A percentile compares a stretch with the other conserved stretches of the same genome.
Evolutionary conservation across 37 sponge, comb jelly and placozoan species (phyloP).

Genomic region (Oopsacas minuta): DNA sequence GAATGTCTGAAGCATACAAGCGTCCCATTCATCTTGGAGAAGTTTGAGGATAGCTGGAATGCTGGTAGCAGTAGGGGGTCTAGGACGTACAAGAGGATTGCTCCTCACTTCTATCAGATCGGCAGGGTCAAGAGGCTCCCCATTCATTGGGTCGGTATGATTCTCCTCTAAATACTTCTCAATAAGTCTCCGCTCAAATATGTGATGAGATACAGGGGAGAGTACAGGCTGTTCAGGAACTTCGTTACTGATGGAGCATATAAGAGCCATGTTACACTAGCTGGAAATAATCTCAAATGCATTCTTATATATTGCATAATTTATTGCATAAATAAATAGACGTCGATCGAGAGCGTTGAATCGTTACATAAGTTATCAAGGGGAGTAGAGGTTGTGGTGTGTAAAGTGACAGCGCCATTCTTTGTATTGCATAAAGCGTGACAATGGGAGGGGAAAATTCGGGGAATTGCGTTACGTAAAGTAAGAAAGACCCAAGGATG

Average conservation of each 20-base stretch:
- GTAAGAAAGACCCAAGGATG: too few relatives aligned
- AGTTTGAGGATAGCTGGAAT: constrained; percentile 97
- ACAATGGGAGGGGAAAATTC: too few relatives aligned
- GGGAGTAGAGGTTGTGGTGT: too few relatives aligned
- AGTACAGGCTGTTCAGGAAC: constrained; percentile 94
- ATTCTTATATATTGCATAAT: too few relatives aligned
- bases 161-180: constrained; percentile 79
- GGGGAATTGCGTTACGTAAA: too few relatives aligned
- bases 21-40: constrained; percentile 98
- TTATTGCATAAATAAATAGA: too few relatives aligned
- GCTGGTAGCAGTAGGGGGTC: constrained; percentile 98
- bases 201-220: constrained; percentile 71
- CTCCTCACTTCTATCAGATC: constrained; percentile 78
- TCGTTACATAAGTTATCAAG: too few relatives aligned
- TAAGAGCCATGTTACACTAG: constrained; percentile 81
- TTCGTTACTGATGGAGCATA: constrained; percentile 82
- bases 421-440: too few relatives aligned
- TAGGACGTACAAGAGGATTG: constrained; percentile 65
- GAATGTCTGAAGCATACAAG: constrained; percentile 93
- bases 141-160: constrained; percentile 84
- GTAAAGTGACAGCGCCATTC: too few relatives aligned
- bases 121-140: constrained; percentile 71
- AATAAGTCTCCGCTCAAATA: constrained; percentile 84
- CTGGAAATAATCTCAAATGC: too few relatives aligned
- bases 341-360: too few relatives aligned